A percentile compares a stretch with the other conserved stretches of the same genome.
Evolutionary conservation across 2,888 invertebrate species (phyloP).

Genomic region (Harpalus rubripes): DNA sequence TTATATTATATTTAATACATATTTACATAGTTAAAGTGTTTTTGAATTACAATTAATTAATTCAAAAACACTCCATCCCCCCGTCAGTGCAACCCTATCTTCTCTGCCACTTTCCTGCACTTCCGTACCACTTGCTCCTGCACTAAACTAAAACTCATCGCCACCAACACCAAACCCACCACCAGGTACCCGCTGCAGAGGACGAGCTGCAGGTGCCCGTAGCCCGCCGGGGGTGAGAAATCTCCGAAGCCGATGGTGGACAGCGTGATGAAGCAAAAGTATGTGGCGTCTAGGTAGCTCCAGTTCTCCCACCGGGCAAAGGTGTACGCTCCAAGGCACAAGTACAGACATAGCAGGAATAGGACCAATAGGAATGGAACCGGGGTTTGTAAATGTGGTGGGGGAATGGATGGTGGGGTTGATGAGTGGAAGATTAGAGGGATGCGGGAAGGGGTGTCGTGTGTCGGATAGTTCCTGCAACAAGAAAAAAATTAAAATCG

Average conservation of each 20-base stretch:
- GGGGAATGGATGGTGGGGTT: constrained; percentile 71
- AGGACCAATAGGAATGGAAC: constrained; percentile 84
- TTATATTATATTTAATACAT: constrained; percentile 9
- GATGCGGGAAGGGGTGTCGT: constrained; percentile 88
- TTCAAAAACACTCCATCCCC: constrained; percentile 11
- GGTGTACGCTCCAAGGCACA: constrained; percentile 87
- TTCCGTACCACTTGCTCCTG: constrained; percentile 89
- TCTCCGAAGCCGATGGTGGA: constrained; percentile 92
- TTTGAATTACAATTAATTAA: background rate
- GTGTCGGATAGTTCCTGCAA: constrained; percentile 77
- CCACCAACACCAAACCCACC: constrained; percentile 88
- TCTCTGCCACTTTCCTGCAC: constrained; percentile 85
- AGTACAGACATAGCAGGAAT: constrained; percentile 85
- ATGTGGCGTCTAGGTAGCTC: constrained; percentile 89
- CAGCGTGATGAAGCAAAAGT: constrained; percentile 91
- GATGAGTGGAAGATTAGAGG: constrained; percentile 81
- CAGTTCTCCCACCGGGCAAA: constrained; percentile 91
- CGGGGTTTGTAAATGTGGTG: constrained; percentile 76
- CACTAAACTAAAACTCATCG: constrained; percentile 91
- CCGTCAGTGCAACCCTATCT: constrained; percentile 82
- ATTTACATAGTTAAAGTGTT: constrained; percentile 16
- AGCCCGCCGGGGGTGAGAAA: constrained; percentile 70
- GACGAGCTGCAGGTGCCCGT: constrained; percentile 85
- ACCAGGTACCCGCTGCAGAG: constrained; percentile 90
- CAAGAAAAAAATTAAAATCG: background rate